Conservation (phyloP, 2,888 invertebrate genomes). For the Drosophila ustulata region DNA sequence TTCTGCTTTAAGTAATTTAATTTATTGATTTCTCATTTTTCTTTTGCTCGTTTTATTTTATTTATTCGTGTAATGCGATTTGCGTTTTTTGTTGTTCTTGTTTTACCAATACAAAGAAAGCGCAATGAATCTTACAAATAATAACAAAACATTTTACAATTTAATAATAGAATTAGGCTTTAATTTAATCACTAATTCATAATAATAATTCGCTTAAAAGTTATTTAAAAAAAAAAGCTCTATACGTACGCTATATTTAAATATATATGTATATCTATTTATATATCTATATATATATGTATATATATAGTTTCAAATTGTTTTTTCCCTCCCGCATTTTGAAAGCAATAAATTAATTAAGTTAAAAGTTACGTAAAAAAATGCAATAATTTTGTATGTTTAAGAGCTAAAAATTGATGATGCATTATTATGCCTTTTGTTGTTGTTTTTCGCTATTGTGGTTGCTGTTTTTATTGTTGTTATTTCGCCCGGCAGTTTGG, state of each 20-base stretch:
- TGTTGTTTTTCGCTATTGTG: slow-evolving; percentile 16
- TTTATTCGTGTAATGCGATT: slow-evolving; percentile 42
- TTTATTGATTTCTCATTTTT: slow-evolving; percentile 25
- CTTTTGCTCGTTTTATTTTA: slow-evolving; percentile 32
- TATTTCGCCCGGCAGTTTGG: neutral
- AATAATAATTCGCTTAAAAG: slow-evolving; percentile 33
- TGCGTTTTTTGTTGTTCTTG: slow-evolving; percentile 18
- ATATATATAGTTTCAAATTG: slow-evolving; percentile 14
- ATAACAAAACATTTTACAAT: slow-evolving; percentile 77
- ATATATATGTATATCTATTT: slow-evolving; percentile 18
- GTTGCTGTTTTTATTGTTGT: slow-evolving; percentile 3
- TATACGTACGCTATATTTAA: slow-evolving; percentile 13
- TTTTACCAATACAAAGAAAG: slow-evolving; percentile 4
- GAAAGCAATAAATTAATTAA: slow-evolving; percentile 53
- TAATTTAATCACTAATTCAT: slow-evolving; percentile 29
- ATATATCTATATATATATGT: slow-evolving; percentile 6
- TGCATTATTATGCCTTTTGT: slow-evolving; percentile 22
- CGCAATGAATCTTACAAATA: slow-evolving; percentile 70
- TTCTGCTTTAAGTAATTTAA: slow-evolving; percentile 24
- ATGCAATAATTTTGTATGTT: slow-evolving; percentile 5
- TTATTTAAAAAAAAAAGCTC: slow-evolving; percentile 29
- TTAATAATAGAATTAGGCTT: slow-evolving; percentile 31
- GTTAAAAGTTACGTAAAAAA: slow-evolving; percentile 17
- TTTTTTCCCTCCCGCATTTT: slow-evolving; percentile 4
- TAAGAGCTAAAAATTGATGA: slow-evolving; percentile 35